Percentiles rank a stretch among this genome's conserved stretches.
Evolutionary conservation across 1,140 invertebrate genomes (phyloP).

Genomic region (Neodiprion pinetum): DNA sequence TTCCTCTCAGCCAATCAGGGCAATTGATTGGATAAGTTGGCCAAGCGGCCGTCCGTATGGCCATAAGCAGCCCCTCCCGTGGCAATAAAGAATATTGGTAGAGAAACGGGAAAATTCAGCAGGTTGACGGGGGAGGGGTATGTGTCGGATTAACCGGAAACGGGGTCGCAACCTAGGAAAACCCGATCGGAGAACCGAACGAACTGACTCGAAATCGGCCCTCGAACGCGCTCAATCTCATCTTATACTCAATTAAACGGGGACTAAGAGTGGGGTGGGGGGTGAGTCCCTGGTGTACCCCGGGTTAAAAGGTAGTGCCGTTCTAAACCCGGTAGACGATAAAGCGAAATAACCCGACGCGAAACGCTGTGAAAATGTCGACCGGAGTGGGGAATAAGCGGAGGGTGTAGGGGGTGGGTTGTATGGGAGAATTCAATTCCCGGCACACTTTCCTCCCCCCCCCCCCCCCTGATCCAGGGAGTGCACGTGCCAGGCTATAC

Average conservation of each 20-base stretch:
- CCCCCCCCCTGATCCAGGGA: background rate
- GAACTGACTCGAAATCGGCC: too few relatives aligned
- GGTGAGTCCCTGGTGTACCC: constrained; percentile 1
- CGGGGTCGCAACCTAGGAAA: too few relatives aligned
- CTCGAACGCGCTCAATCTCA: background rate
- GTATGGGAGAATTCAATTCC: background rate
- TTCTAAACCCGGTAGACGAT: background rate
- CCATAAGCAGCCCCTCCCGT: too few relatives aligned
- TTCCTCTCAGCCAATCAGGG: too few relatives aligned
- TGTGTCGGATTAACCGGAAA: too few relatives aligned
- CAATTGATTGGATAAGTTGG: too few relatives aligned
- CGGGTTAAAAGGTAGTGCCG: background rate
- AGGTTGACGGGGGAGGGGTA: too few relatives aligned
- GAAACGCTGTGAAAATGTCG: background rate
- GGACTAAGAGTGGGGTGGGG: background rate
- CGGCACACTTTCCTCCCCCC: background rate
- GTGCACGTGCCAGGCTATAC: background rate
- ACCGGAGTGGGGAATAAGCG: background rate
- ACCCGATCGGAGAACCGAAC: too few relatives aligned
- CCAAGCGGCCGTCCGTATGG: too few relatives aligned
- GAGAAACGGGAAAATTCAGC: too few relatives aligned
- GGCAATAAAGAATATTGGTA: too few relatives aligned
- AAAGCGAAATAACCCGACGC: constrained; percentile 3
- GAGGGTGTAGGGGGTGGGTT: background rate
- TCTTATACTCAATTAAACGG: constrained; percentile 3